Evolutionary conservation across 2,888 invertebrate species (phyloP).

Genomic region (Autographa pulchrina): DNA sequence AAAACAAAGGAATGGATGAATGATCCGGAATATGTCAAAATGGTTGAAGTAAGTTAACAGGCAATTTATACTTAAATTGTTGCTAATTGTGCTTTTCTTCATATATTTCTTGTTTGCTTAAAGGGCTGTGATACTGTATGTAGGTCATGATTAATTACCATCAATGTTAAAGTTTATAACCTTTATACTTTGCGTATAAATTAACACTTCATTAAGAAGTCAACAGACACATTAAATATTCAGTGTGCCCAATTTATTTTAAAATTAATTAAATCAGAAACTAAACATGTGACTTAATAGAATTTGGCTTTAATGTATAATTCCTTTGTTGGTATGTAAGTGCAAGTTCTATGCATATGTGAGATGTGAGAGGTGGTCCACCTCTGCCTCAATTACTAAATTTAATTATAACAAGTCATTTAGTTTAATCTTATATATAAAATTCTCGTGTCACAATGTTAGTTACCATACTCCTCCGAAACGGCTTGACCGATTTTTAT

Average conservation of each 20-base stretch:
- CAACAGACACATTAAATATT: constrained; percentile 16
- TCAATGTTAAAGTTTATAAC: constrained; percentile 1
- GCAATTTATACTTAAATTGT: not conserved
- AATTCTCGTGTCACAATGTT: too few species aligned
- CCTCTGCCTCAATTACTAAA: too few species aligned
- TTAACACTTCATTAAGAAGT: constrained; percentile 22
- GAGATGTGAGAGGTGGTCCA: too few species aligned
- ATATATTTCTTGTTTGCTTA: not conserved
- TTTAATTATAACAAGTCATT: too few species aligned
- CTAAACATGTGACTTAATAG: not conserved
- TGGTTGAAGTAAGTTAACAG: constrained; percentile 84
- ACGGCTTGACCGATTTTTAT: too few species aligned
- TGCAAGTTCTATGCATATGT: too few species aligned
- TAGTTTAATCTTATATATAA: too few species aligned
- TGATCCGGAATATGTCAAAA: constrained; percentile 92
- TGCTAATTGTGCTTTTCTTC: too few species aligned
- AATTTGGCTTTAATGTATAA: not conserved
- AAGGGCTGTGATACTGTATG: constrained; percentile 5
- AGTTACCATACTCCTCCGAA: too few species aligned
- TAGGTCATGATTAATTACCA: not conserved
- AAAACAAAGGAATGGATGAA: constrained; percentile 92
- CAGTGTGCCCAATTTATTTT: constrained; percentile 15
- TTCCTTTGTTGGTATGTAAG: not conserved
- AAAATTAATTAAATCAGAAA: not conserved
- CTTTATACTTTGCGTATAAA: constrained; percentile 15